Evolutionary conservation across 2,888 invertebrate species (phyloP).

Genomic region (Chymomyza amoena): DNA sequence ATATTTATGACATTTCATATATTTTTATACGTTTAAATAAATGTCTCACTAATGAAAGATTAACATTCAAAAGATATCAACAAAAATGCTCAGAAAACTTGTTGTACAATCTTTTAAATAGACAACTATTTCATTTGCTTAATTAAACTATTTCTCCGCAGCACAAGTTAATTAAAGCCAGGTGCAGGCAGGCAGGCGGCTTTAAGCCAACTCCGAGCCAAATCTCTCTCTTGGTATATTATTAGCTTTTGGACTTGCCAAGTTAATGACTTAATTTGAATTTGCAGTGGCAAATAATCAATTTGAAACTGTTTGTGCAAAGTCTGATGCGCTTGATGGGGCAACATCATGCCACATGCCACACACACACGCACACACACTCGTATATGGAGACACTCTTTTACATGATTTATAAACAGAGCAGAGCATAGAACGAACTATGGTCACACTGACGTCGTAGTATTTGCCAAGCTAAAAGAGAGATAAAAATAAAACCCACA

Average conservation of each 20-base stretch:
- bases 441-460: constrained; percentile 14
- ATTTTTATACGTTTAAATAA: no score
- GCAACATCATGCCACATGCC: constrained; percentile 38
- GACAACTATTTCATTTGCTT: neutral
- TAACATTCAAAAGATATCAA: no score
- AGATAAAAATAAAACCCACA: constrained; percentile 27
- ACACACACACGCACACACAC: neutral
- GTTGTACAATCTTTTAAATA: neutral
- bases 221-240: neutral
- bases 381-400: neutral
- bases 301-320: constrained; percentile 70
- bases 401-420: constrained; percentile 35
- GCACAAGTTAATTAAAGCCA: constrained; percentile 28
- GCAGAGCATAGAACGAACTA: neutral
- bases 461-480: constrained; percentile 47
- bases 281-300: constrained; percentile 69
- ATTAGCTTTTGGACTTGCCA: constrained; percentile 12
- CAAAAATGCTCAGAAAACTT: neutral
- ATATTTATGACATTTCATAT: no score
- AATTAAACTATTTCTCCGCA: neutral
- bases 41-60: no score
- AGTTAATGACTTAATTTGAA: constrained; percentile 72
- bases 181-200: neutral
- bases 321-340: constrained; percentile 71
- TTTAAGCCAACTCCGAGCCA: neutral